phyloP scores from a whole-genome alignment of 2,797 vertebrate genomes.

The Mionectes olivaceus region DNA sequence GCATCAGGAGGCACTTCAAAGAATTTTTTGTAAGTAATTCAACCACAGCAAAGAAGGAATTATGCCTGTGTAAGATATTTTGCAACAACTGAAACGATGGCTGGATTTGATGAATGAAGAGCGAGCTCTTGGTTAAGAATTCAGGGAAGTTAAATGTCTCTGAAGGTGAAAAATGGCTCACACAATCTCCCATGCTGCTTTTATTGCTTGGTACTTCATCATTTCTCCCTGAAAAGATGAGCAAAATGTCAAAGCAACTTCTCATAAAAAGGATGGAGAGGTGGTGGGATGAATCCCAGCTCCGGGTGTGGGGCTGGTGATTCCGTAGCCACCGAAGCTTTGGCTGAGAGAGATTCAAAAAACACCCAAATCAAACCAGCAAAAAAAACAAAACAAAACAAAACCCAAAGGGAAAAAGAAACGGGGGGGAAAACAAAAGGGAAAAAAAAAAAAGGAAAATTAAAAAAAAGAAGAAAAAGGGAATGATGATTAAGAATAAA shows the following conservation, averaged over 20 bases:
- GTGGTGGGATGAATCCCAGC: background rate
- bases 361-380: background rate
- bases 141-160: background rate
- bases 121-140: background rate
- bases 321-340: background rate
- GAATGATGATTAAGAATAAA: background rate
- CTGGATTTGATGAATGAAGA: background rate
- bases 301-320: too few species aligned
- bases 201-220: background rate
- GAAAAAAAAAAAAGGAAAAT: rapidly evolving
- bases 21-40: background rate
- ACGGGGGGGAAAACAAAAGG: too few species aligned
- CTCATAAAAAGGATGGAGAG: background rate
- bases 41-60: background rate
- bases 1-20: too few species aligned
- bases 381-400: background rate
- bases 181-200: background rate
- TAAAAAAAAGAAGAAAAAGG: background rate
- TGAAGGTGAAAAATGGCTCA: background rate
- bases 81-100: background rate
- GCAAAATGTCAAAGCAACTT: background rate
- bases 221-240: background rate
- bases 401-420: background rate
- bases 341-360: background rate
- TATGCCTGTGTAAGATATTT: background rate